A percentile compares a stretch with the other conserved stretches of the same genome.
These are phyloP conservation scores for Thereva unica DNA, from an alignment of 2,888 invertebrate species.

Conservation along the genomic window DNA sequence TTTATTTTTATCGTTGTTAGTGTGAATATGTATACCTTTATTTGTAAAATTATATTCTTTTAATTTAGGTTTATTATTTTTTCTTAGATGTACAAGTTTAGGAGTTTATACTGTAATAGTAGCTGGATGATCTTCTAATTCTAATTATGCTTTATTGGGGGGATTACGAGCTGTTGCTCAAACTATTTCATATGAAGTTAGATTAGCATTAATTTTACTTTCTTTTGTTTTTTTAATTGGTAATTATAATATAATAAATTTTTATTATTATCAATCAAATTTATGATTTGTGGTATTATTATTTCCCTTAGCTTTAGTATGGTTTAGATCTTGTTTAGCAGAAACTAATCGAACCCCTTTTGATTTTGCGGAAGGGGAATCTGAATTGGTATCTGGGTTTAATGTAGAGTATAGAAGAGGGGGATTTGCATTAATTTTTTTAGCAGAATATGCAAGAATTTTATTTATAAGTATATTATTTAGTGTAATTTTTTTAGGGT, in stretches of 20 bases:
- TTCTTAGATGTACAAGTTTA: slow-evolving; percentile 67
- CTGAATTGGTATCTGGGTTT: slow-evolving; percentile 78
- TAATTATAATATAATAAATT: slow-evolving; percentile 61
- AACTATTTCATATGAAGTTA: slow-evolving; percentile 78
- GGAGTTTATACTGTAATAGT: slow-evolving; percentile 68
- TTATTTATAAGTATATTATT: too few relatives aligned
- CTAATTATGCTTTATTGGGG: slow-evolving; percentile 72
- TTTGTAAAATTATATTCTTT: slow-evolving; percentile 62
- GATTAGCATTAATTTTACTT: slow-evolving; percentile 68
- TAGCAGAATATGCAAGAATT: slow-evolving; percentile 70
- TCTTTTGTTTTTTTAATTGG: slow-evolving; percentile 64
- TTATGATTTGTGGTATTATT: slow-evolving; percentile 63
- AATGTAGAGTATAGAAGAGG: slow-evolving; percentile 76
- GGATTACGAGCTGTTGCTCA: slow-evolving; percentile 71
- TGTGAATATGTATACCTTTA: slow-evolving; percentile 66
- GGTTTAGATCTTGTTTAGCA: slow-evolving; percentile 66
- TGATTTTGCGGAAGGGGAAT: slow-evolving; percentile 81
- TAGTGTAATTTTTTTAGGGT: too few relatives aligned
- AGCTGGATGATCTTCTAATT: slow-evolving; percentile 72
- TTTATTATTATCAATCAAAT: slow-evolving; percentile 60
- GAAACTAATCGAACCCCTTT: slow-evolving; percentile 76
- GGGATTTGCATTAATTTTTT: slow-evolving; percentile 74
- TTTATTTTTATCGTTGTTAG: slow-evolving; percentile 64
- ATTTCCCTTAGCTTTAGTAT: slow-evolving; percentile 63
- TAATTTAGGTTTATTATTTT: slow-evolving; percentile 66